These are phyloP conservation scores for Porites lobata DNA, from an alignment of 92 coral and sea anemone species.

Conservation along the genomic window DNA sequence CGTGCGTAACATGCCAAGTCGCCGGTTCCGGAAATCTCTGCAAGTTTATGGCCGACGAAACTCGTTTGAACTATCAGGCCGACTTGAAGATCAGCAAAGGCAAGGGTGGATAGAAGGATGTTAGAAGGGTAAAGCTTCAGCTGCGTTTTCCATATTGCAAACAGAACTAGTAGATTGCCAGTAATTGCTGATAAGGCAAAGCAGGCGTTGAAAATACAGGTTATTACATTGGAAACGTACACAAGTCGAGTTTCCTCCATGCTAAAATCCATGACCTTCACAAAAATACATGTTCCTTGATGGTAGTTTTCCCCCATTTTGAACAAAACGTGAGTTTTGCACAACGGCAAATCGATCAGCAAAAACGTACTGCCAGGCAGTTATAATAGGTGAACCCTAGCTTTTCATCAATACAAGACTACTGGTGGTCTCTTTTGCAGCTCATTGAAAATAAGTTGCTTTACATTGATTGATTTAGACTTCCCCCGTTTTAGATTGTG, in stretches of 20 bases:
- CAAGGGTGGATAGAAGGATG: constrained; percentile 60
- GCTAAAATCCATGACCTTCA: constrained; percentile 40
- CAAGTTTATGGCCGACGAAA: constrained; percentile 49
- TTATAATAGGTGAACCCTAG: neutral
- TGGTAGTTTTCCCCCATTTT: neutral
- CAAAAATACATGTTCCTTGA: constrained; percentile 37
- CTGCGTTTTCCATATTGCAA: constrained; percentile 52
- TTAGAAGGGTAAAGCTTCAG: constrained; percentile 55
- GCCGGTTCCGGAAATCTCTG: constrained; percentile 45
- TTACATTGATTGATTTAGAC: neutral
- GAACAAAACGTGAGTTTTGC: no score
- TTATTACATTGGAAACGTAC: constrained; percentile 50
- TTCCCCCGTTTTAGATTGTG: neutral
- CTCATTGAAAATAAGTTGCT: neutral
- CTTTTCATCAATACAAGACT: neutral
- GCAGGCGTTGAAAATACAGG: constrained; percentile 54
- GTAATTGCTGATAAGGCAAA: constrained; percentile 56
- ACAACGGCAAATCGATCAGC: no score
- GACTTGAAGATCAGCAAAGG: constrained; percentile 75
- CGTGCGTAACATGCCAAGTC: constrained; percentile 53
- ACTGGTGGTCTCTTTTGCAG: constrained; percentile 16
- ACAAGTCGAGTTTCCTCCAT: constrained; percentile 42
- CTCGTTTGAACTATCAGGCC: constrained; percentile 64
- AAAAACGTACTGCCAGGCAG: no score
- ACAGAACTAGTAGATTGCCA: constrained; percentile 63